Conservation (phyloP, 2,113 vertebrate genomes). For the Aldabrachelys gigantea region DNA sequence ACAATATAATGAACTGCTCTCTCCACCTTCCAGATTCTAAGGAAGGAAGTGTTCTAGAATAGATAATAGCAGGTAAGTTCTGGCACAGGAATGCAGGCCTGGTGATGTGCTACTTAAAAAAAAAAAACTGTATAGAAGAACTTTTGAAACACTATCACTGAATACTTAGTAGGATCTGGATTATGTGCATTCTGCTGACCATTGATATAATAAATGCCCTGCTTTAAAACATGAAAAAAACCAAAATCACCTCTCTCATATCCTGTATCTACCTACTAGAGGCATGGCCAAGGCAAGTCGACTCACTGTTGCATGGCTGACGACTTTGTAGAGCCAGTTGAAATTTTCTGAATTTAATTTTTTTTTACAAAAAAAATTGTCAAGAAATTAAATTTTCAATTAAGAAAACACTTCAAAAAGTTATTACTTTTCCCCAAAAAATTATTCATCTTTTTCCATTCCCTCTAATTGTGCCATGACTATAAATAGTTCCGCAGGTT, state of each 20-base stretch:
- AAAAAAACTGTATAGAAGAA: neutral
- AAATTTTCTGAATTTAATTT: neutral
- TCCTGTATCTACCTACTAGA: fast-evolving
- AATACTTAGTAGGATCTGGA: neutral
- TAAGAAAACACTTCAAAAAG: neutral
- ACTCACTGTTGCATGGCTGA: neutral
- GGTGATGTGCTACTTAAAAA: neutral
- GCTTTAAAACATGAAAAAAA: neutral
- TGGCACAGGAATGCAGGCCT: neutral
- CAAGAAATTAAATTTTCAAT: neutral
- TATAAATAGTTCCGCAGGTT: neutral
- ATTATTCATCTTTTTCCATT: neutral
- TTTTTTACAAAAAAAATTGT: neutral
- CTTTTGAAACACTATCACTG: neutral
- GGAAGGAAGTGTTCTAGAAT: neutral
- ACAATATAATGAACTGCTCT: neutral
- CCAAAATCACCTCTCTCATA: neutral
- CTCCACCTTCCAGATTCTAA: neutral
- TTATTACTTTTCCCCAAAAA: neutral
- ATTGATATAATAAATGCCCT: neutral
- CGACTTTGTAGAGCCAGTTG: neutral
- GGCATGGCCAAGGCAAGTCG: neutral
- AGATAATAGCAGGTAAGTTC: neutral
- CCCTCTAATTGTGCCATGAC: neutral
- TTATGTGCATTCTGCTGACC: neutral